A percentile compares a stretch with the other conserved stretches of the same genome.
Conservation (phyloP, 2,113 vertebrate species). For the Pithys albifrons region DNA sequence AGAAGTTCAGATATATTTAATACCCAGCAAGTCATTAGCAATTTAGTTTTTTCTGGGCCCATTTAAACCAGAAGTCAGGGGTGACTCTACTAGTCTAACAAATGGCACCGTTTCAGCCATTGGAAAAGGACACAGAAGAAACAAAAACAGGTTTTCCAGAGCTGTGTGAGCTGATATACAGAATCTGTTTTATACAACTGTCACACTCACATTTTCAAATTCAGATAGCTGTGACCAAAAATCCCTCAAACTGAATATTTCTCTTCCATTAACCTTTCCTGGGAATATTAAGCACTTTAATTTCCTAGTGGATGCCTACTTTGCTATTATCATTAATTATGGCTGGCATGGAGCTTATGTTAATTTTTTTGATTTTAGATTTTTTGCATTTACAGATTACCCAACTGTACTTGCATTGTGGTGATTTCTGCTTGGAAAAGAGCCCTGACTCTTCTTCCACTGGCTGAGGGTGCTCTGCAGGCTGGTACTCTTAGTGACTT, state of each 20-base stretch:
- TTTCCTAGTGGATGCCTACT: not conserved
- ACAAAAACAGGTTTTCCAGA: not conserved
- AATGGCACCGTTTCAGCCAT: not conserved
- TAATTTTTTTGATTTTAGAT: conserved; percentile 21
- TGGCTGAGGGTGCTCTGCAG: not conserved
- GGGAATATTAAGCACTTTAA: not conserved
- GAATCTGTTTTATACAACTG: not conserved
- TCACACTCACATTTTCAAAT: not conserved
- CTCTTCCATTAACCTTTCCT: not conserved
- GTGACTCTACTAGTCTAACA: not conserved
- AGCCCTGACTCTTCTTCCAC: not conserved
- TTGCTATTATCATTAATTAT: not conserved
- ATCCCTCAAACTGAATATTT: not conserved
- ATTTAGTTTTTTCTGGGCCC: not conserved
- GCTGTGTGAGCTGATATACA: not conserved
- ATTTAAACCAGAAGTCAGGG: not conserved
- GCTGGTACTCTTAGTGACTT: not conserved
- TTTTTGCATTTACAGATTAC: conserved; percentile 45
- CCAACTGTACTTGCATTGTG: not conserved
- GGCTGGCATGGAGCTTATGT: not conserved
- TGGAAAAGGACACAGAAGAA: not conserved
- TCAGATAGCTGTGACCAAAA: not conserved
- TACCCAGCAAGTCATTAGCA: not conserved
- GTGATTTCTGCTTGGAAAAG: conserved; percentile 38
- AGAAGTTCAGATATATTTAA: not conserved